Percentiles rank a stretch among this genome's conserved stretches.
Conservation (phyloP, 2,797 vertebrate genomes). For the Mus minutoides region DNA sequence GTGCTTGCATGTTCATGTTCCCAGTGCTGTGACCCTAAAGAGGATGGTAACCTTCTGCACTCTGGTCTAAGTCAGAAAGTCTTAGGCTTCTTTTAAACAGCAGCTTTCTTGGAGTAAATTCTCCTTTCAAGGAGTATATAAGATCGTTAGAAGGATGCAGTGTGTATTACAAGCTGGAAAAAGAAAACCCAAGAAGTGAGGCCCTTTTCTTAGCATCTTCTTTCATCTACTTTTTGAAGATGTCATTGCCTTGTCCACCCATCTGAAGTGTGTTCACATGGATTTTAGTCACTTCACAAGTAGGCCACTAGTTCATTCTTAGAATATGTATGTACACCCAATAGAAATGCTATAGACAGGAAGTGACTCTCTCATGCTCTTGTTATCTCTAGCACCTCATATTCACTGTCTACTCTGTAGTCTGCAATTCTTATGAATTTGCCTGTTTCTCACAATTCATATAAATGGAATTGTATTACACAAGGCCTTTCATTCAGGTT, state of each 20-base stretch:
- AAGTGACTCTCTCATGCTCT: background rate
- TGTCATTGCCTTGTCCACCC: background rate
- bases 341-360: background rate
- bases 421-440: background rate
- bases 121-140: background rate
- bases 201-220: background rate
- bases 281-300: background rate
- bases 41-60: background rate
- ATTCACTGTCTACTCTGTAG: background rate
- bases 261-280: background rate
- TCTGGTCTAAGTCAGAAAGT: background rate
- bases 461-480: background rate
- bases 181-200: conserved; percentile 17
- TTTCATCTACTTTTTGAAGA: conserved; percentile 21
- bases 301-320: background rate
- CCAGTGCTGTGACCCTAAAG: background rate
- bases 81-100: background rate
- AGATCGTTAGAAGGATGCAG: background rate
- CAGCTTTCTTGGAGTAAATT: background rate
- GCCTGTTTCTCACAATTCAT: background rate
- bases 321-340: background rate
- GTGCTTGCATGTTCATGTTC: background rate
- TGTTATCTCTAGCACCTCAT: background rate
- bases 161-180: background rate
- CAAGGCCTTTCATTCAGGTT: background rate